Evolutionary conservation across 2,797 vertebrate genomes (phyloP), one percentile per base, ranked within the genome.

Genomic region (Sebastes oblongus): DNA sequence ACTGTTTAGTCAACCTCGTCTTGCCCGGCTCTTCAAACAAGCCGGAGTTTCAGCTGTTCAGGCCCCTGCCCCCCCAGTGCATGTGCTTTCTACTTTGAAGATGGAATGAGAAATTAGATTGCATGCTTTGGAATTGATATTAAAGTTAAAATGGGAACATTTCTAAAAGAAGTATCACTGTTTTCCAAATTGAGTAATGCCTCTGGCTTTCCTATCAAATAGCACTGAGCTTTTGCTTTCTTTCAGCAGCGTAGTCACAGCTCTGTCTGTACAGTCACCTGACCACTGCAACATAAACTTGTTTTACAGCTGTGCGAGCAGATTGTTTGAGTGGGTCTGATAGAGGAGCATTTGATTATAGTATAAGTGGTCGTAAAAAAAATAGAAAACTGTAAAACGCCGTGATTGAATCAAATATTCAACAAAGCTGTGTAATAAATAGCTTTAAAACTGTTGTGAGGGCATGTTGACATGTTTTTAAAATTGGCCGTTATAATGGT

Each of bases 11-110:
- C 84, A 81, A 77, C 75, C 89, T 78, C 66, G 78, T 81, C 82
- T 86, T 58, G 55, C 50, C 42, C 32, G 30, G 46, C 74, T 88
- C 73, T 84, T 86, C 66, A 90, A 85, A 80, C 79, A 80, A 73
- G 66, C 77, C 72, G 46, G 70, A 81, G 83, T 85, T 89, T 89
- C 93, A 92, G 91, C 85, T 93, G 88, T 89, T 84, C 54, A 36
- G 69, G 27, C 52, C 61, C 83, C 64, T 24, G 34, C 65, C 6
- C 60, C 34, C 76, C 60, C 18, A 62, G 42, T 42, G 52, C 61
- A 74, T 50, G 61, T 56, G 22, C 65, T 79, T 73, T 71, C 34
- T 29, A 69, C 86, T 92, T 91, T 89, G 82, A 90, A 90, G 78
- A 76, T 75, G 56, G 55, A 83, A 79, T 72, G 71, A 66, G 56